Evolutionary conservation across 2,113 vertebrate genomes (phyloP).

Genomic region (Equus przewalskii): DNA sequence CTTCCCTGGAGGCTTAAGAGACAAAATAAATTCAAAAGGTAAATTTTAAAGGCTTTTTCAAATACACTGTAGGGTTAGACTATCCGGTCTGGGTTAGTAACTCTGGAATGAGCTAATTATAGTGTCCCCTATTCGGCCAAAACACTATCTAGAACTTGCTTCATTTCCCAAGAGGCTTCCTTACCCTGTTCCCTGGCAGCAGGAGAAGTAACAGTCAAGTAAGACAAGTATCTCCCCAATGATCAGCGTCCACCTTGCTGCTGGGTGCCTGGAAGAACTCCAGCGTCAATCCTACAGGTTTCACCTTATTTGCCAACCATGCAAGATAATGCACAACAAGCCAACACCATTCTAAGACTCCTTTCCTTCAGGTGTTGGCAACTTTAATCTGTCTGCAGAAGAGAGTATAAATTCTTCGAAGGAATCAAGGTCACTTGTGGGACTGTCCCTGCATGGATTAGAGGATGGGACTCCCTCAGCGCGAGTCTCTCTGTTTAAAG

Average conservation of each 20-base stretch:
- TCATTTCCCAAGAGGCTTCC: conserved; percentile 68
- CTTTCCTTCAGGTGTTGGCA: not conserved
- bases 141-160: conserved; percentile 72
- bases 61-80: conserved; percentile 13
- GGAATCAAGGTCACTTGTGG: conserved; percentile 71
- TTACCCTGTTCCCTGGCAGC: conserved; percentile 66
- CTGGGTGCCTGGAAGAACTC: conserved; percentile 4
- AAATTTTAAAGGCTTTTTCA: conserved; percentile 52
- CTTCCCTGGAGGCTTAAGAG: not conserved
- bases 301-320: conserved; percentile 29
- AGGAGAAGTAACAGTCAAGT: conserved; percentile 59
- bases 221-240: conserved; percentile 61
- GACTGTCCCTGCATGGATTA: conserved; percentile 24
- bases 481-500: conserved; percentile 57
- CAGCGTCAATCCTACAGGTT: conserved; percentile 31
- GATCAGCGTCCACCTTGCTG: conserved; percentile 21
- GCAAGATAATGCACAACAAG: not conserved
- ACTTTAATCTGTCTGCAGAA: not conserved
- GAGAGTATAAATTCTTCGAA: not conserved
- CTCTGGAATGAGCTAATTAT: conserved; percentile 79
- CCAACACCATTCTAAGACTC: conserved; percentile 3
- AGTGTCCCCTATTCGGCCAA: conserved; percentile 69
- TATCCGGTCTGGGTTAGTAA: conserved; percentile 54
- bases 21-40: conserved; percentile 32
- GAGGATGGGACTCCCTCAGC: not conserved